These are phyloP conservation scores for Callipepla californica DNA, from an alignment of 2,113 vertebrate species.

Conservation along the genomic window DNA sequence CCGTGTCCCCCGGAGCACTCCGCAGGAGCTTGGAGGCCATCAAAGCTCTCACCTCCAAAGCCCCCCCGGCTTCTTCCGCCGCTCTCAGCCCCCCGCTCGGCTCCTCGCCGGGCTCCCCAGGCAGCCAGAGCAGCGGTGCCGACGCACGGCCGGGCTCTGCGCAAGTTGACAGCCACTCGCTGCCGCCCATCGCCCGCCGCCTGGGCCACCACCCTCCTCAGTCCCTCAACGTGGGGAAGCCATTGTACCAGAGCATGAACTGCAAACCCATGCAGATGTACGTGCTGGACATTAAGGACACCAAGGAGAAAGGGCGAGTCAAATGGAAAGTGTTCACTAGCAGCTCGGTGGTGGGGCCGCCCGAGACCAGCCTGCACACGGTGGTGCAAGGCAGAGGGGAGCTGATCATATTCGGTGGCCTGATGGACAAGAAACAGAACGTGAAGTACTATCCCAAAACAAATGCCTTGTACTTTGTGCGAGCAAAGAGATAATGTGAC, in stretches of 20 bases:
- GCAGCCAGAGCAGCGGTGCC: slow-evolving; percentile 62
- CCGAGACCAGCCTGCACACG: slow-evolving; percentile 97
- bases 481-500: slow-evolving; percentile 95
- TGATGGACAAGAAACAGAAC: slow-evolving; percentile 99
- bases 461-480: slow-evolving; percentile 99
- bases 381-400: slow-evolving; percentile 97
- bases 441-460: slow-evolving; percentile 99
- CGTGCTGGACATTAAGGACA: slow-evolving; percentile 91
- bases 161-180: slow-evolving; percentile 87
- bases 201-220: slow-evolving; percentile 96
- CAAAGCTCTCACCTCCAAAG: slow-evolving; percentile 84
- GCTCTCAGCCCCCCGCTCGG: slow-evolving; percentile 79
- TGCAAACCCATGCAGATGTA: slow-evolving; percentile 99
- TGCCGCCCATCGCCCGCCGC: slow-evolving; percentile 93
- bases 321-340: slow-evolving; percentile 92
- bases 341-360: slow-evolving; percentile 91
- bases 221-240: slow-evolving; percentile 97
- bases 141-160: slow-evolving; percentile 53
- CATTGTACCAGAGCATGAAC: slow-evolving; percentile 97
- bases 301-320: slow-evolving; percentile 85
- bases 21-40: slow-evolving; percentile 92
- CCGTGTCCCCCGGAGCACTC: slow-evolving; percentile 90
- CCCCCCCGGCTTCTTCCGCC: slow-evolving; percentile 64
- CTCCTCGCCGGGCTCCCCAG: slow-evolving; percentile 75
- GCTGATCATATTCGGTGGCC: slow-evolving; percentile 96